A percentile compares a stretch with the other conserved stretches of the same genome.
These are phyloP conservation scores for Diaphora mendica DNA, from an alignment of 2,888 invertebrate species.

Conservation along the genomic window DNA sequence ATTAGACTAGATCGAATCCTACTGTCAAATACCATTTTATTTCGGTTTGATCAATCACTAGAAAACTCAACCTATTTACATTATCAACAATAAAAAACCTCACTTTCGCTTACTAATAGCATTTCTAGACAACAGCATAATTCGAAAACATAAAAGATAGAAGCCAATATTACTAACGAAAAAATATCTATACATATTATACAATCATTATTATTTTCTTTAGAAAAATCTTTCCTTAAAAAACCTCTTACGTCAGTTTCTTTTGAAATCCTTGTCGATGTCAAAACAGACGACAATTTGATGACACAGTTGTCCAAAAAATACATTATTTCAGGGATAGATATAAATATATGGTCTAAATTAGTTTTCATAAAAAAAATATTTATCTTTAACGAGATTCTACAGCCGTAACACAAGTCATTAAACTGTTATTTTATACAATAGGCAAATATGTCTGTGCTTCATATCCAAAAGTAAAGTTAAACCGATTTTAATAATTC, in stretches of 20 bases:
- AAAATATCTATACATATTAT: background rate
- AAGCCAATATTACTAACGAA: background rate
- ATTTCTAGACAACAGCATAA: background rate
- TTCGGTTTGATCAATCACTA: slow-evolving; percentile 21
- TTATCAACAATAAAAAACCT: slow-evolving; percentile 31
- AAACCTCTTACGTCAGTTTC: too few species aligned
- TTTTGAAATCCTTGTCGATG: background rate
- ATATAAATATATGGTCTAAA: slow-evolving; percentile 40
- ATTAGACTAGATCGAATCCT: slow-evolving; percentile 33
- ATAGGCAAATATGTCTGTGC: slow-evolving; percentile 32
- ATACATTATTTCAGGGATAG: background rate
- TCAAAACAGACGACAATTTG: background rate
- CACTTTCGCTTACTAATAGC: slow-evolving; percentile 14
- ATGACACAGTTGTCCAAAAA: background rate
- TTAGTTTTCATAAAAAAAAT: slow-evolving; percentile 31
- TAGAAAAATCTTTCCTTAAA: background rate
- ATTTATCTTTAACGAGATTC: slow-evolving; percentile 43
- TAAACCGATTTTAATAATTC: slow-evolving; percentile 20
- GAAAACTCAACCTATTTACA: slow-evolving; percentile 27
- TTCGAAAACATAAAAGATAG: background rate
- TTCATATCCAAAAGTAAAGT: slow-evolving; percentile 14
- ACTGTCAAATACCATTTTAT: slow-evolving; percentile 19
- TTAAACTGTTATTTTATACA: slow-evolving; percentile 30
- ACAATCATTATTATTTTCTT: background rate
- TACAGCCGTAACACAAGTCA: slow-evolving; percentile 31